Conservation (phyloP, 2,888 invertebrate species). For the Nemoura dubitans region DNA sequence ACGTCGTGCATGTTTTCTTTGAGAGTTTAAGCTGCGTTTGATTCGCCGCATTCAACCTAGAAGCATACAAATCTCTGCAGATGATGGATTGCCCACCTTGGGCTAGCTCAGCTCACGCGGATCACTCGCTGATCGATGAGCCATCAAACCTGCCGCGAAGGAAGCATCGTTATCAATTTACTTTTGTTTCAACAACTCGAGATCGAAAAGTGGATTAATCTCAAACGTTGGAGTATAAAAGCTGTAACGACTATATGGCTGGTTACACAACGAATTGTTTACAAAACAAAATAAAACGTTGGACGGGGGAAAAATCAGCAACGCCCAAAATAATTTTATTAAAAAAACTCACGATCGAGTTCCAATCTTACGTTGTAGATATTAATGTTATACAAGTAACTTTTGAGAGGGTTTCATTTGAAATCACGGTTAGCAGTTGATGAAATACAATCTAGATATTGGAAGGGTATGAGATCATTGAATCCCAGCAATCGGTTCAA, state of each 20-base stretch:
- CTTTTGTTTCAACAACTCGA: slow-evolving; percentile 28
- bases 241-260: neutral
- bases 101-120: slow-evolving; percentile 13
- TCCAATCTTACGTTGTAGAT: no score
- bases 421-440: no score
- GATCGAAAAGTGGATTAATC: slow-evolving; percentile 32
- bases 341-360: no score
- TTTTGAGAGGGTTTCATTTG: no score
- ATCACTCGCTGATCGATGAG: slow-evolving; percentile 29
- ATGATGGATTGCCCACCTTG: slow-evolving; percentile 32
- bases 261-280: neutral
- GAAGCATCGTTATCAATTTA: slow-evolving; percentile 29
- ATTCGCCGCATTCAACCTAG: neutral
- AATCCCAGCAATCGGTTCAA: no score
- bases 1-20: slow-evolving; percentile 16
- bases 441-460: no score
- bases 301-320: neutral
- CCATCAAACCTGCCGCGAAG: slow-evolving; percentile 21
- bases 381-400: no score
- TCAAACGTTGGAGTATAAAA: neutral
- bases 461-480: no score
- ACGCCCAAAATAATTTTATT: neutral
- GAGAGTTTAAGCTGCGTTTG: slow-evolving; percentile 23
- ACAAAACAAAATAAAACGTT: neutral
- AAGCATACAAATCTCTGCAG: neutral